Base-by-base conservation (phyloP, 2,888 invertebrate species). In the Ophion ventricosus region DNA sequence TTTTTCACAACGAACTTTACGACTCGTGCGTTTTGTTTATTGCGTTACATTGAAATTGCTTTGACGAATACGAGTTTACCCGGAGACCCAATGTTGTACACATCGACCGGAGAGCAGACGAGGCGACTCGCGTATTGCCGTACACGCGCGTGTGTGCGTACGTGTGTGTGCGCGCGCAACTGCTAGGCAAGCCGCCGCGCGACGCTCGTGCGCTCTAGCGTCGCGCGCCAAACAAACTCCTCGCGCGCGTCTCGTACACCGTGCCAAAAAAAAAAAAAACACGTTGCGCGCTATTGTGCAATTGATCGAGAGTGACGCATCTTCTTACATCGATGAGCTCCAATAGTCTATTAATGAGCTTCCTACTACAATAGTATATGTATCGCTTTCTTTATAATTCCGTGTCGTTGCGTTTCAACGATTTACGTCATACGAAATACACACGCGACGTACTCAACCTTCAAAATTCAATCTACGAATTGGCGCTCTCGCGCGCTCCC, bases 281-380 rank as follows among this genome's bases (percentile, higher is more conserved):
- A 63, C 54, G 26, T 75, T 49, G 20, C 74, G 63, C 49, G 20
- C 63, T 10, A 14, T 64, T 75, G 74, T 54, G 74, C 54, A 75
- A 75, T 23, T 54, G 54, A 49, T 63, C 23, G 63, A 49, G 54
- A 75, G 43, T 20, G 20, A 23, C 25, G 63, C 17, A 63, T 25
- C 29, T 29, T 29, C 29, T 29, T 4, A 29, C 29, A 29, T 29
- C 7, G 7, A 29, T 29, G 29, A 29, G 29, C 29, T 29, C 29
- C 7, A 29, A 4, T 1, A 29, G 29, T 1, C 29, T 29, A 29
- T 29, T 29, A 29, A 7, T 29, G 4, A n/a, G n/a, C n/a, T n/a
- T n/a, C n/a, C n/a, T 7, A 29, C 29, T 29, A 7, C 7, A 29
- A 7, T 29, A 29, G 4, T 29, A 4, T 29, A 29, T 3, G 4